Evolutionary conservation across 2,797 vertebrate genomes (phyloP).

Genomic region (Chaetodon trifasciatus): DNA sequence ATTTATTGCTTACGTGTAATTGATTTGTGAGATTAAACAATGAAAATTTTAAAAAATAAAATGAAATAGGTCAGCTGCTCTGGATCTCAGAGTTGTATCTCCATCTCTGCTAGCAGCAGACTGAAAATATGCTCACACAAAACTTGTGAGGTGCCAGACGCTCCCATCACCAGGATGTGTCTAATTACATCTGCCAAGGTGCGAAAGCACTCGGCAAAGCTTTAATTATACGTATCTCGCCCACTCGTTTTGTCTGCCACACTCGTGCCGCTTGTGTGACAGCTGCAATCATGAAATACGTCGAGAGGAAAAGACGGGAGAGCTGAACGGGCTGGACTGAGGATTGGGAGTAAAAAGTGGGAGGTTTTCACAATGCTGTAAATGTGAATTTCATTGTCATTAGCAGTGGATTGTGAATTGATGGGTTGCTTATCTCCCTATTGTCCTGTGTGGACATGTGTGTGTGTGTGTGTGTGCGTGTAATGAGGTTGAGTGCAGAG

Average conservation of each 20-base stretch:
- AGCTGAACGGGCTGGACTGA: slow-evolving; percentile 25
- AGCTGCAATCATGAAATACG: slow-evolving; percentile 71
- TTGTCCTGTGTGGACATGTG: slow-evolving; percentile 31
- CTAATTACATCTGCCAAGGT: slow-evolving; percentile 84
- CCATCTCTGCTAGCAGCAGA: not conserved
- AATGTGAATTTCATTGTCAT: slow-evolving; percentile 68
- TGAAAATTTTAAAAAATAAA: slow-evolving; percentile 10
- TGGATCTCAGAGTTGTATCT: not conserved
- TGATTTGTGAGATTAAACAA: slow-evolving; percentile 11
- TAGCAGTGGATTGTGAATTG: slow-evolving; percentile 62
- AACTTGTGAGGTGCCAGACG: slow-evolving; percentile 70
- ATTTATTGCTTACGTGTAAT: not conserved
- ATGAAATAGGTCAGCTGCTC: not conserved
- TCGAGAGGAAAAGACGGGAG: slow-evolving; percentile 20
- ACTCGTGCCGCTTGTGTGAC: slow-evolving; percentile 44
- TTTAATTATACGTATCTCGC: slow-evolving; percentile 82
- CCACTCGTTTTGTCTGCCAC: slow-evolving; percentile 62
- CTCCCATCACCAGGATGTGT: slow-evolving; percentile 65
- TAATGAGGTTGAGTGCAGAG: slow-evolving; percentile 43
- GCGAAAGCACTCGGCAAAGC: slow-evolving; percentile 69
- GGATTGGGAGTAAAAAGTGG: slow-evolving; percentile 49
- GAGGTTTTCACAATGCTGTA: slow-evolving; percentile 44
- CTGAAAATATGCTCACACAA: slow-evolving; percentile 5
- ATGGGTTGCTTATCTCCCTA: slow-evolving; percentile 63
- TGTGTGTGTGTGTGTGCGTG: slow-evolving; percentile 14